Percentiles rank a stretch among this genome's conserved stretches.
Conservation (phyloP, 2,797 vertebrate species). For the Cephalopachus bancanus region DNA sequence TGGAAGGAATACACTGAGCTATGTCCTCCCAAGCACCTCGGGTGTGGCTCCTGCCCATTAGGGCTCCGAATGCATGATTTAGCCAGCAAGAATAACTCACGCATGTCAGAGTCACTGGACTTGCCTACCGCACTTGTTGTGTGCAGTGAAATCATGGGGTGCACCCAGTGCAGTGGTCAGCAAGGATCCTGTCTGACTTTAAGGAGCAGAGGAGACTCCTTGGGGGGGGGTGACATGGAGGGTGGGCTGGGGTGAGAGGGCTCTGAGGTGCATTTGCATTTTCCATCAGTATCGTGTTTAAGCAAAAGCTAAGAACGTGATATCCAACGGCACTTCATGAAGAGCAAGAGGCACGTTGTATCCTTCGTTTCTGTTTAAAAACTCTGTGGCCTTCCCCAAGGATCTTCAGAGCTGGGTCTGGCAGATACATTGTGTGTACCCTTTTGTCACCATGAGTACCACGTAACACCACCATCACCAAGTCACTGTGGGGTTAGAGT, state of each 20-base stretch:
- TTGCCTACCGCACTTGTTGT: fast-evolving
- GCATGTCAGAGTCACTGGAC: no score
- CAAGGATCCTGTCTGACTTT: fast-evolving
- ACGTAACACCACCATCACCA: fast-evolving
- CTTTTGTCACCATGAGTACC: fast-evolving
- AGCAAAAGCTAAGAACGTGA: not conserved
- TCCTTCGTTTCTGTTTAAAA: not conserved
- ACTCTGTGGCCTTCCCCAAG: not conserved
- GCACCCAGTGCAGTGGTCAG: no score
- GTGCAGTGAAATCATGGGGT: fast-evolving
- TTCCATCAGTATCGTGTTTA: fast-evolving
- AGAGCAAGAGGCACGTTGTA: fast-evolving
- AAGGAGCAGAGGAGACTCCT: not conserved
- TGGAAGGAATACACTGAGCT: fast-evolving
- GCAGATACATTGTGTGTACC: fast-evolving
- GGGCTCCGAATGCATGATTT: not conserved
- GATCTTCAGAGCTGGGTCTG: not conserved
- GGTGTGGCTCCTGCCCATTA: not conserved
- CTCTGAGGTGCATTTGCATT: not conserved
- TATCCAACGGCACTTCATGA: not conserved
- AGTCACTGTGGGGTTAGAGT: fast-evolving
- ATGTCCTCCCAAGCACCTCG: not conserved
- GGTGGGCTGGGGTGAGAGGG: no score
- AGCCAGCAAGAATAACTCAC: not conserved
- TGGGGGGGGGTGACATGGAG: not conserved